Percentiles rank a stretch among this genome's conserved stretches.
These are phyloP conservation scores for Acanthosoma haemorrhoidale DNA, from an alignment of 2,888 invertebrate genomes.

Conservation along the genomic window DNA sequence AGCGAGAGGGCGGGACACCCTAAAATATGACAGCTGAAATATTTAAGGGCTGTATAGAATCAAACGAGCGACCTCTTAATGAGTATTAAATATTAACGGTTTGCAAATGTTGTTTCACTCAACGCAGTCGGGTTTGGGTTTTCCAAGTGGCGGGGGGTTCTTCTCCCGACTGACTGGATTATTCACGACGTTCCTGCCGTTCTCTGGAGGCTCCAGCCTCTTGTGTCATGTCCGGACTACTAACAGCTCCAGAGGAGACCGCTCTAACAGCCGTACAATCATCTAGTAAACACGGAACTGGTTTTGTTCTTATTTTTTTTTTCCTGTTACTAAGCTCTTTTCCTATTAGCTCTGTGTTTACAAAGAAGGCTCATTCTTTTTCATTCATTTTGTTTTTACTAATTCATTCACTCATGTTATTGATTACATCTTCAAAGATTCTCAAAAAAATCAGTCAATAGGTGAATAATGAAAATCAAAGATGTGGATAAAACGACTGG, in stretches of 20 bases:
- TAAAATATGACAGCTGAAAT: conserved; percentile 2
- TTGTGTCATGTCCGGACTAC: background rate
- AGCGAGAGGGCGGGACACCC: background rate
- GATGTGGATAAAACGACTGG: too few relatives aligned
- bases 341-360: too few relatives aligned
- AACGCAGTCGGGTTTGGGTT: conserved; percentile 5
- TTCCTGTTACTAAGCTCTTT: too few relatives aligned
- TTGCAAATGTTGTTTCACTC: conserved; percentile 8
- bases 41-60: background rate
- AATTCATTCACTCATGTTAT: too few relatives aligned
- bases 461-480: too few relatives aligned
- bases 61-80: background rate
- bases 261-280: background rate
- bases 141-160: conserved; percentile 10
- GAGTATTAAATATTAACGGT: conserved; percentile 2
- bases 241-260: background rate
- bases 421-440: too few relatives aligned
- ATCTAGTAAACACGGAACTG: background rate
- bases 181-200: background rate
- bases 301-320: too few relatives aligned
- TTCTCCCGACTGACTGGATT: background rate
- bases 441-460: too few relatives aligned
- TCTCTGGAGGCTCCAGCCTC: background rate
- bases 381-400: too few relatives aligned
- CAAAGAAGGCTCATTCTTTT: too few relatives aligned